Evolutionary conservation across 2,113 vertebrate genomes (phyloP), one percentile per base, ranked within the genome.

Genomic region (Lepisosteus oculatus): DNA sequence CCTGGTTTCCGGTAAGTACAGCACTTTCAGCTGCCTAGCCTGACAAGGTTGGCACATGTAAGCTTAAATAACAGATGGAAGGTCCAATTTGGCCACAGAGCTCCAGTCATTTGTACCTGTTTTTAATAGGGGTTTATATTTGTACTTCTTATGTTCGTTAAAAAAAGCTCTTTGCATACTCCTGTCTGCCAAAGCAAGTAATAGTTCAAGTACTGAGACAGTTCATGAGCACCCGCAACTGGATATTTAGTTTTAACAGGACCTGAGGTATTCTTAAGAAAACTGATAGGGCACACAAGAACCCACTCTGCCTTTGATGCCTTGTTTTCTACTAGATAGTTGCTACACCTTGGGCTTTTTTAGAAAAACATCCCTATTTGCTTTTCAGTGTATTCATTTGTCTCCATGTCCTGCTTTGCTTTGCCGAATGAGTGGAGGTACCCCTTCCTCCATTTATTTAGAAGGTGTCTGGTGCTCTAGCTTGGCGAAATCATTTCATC

Each of bases 1-100:
- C 78, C 92, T 82, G 89, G 90, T 93, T 95, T 95, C 94, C 90
- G 82, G 90, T 70, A 78, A 90, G 85, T 73, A 14, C 61, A 3
- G 83, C 85, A 83, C 80, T 86, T 83, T 90, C 84, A 79, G 80
- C 88, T 84, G 86, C 41, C 0, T 79, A 80, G 86, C 84, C 75
- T 85, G 84, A 85, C 72, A 76, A 77, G 81, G 77, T 29, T 9
- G 74, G 63, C 72, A 72, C 73, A 73, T 79, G 79, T 69, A 74
- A 72, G 72, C 78, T 87, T 83, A 85, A 90, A 77, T 74, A 87
- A 61, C 84, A 91, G 87, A 85, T 83, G 80, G 77, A 75, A 82
- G 74, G 75, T 80, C 80, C 69, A 75, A 61, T 78, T 78, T 78
- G 78, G 84, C 79, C 66, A 71, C 29, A 63, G 73, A 72, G 81